These are phyloP conservation scores for Hypercompe scribonia DNA, from an alignment of 2,888 invertebrate species.

Conservation along the genomic window DNA sequence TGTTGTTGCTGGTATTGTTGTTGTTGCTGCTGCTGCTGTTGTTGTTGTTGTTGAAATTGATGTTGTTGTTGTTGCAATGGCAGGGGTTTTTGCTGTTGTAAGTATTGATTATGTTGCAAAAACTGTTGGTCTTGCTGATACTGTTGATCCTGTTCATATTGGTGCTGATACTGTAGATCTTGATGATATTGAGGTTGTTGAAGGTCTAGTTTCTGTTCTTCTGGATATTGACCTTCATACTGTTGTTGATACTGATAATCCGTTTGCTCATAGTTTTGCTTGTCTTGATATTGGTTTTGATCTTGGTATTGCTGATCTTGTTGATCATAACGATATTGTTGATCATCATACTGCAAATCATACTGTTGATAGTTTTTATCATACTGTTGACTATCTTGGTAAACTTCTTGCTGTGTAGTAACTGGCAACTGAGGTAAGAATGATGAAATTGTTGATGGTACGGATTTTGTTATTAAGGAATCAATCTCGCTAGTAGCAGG, in stretches of 20 bases:
- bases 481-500: conserved; percentile 72
- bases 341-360: conserved; percentile 62
- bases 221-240: conserved; percentile 57
- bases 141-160: conserved; percentile 57
- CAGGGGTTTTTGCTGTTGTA: conserved; percentile 54
- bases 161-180: conserved; percentile 50
- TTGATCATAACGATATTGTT: conserved; percentile 57
- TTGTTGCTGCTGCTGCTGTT: conserved; percentile 64
- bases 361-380: conserved; percentile 69
- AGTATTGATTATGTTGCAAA: conserved; percentile 61
- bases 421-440: conserved; percentile 72
- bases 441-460: conserved; percentile 69
- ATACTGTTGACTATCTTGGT: conserved; percentile 66
- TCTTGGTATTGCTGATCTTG: conserved; percentile 52
- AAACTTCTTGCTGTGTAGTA: conserved; percentile 68
- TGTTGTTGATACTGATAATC: conserved; percentile 53
- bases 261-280: conserved; percentile 54
- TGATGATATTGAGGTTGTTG: conserved; percentile 47
- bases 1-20: conserved; percentile 72
- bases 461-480: conserved; percentile 68
- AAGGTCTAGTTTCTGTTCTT: conserved; percentile 55
- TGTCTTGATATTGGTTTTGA: conserved; percentile 44
- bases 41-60: conserved; percentile 56
- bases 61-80: conserved; percentile 55
- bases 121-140: conserved; percentile 53